Base-by-base conservation (phyloP, 2,888 invertebrate genomes). In the Lottia scabra region DNA sequence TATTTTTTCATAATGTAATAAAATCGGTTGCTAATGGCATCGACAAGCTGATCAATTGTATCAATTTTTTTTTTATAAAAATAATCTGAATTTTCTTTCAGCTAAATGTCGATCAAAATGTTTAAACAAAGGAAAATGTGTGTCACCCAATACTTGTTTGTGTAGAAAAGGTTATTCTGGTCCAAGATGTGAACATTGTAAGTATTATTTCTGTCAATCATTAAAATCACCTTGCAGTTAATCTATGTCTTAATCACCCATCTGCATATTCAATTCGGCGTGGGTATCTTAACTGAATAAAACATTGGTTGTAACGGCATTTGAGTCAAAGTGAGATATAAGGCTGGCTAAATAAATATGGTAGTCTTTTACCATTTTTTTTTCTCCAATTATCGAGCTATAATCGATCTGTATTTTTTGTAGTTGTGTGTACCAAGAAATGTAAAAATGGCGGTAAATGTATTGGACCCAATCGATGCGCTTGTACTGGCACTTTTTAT, bases 121-220 rank as follows among this genome's bases (percentile, higher is more conserved):
- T 84, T 87, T 92, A 75, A 95, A 96, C 85, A 95, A 94, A 0
- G 97, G 96, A 0, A 92, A 92, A n/a, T 97, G 97, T 86, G 90
- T 95, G 0, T 92, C 94, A 0, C 92, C 93, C 12, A 94, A 95
- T 85, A 91, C 92, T 1, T 97, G 96, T 81, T 93, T 94, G 80
- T 97, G 96, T 85, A 93, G 94, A 0, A 71, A 77, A 19, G 85
- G 87, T 19, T 82, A 76, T 71, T 76, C 68, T 71, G 84, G 84
- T 4, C 63, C 71, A 0, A 75, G 82, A 45, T 88, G 88, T 76
- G 81, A 83, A 73, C 78, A 81, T 73, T 78, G 87, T 87, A 80
- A 80, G 84, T 76, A 16, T 4, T 45, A 38, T 8, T 62, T 48
- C n/a, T 64, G 19, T n/a, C n/a, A n/a, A n/a, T n/a, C n/a, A n/a